A percentile compares a stretch with the other conserved stretches of the same genome.
These are phyloP conservation scores for Eospalax fontanierii DNA, from an alignment of 2,797 vertebrate species.

Conservation along the genomic window DNA sequence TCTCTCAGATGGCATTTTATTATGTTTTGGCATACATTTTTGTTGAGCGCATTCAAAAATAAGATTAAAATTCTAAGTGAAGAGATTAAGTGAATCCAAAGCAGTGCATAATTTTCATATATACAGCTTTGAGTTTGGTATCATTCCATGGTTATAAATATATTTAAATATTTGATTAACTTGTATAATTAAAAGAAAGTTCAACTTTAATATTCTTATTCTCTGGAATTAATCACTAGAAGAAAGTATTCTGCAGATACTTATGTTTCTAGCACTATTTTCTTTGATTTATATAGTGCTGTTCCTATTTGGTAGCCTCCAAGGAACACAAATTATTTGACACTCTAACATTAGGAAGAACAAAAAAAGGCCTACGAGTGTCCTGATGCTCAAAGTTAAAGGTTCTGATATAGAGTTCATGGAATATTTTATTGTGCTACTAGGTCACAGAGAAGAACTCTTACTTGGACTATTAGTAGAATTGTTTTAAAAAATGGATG, in stretches of 20 bases:
- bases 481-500: background rate
- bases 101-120: background rate
- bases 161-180: slow-evolving; percentile 12
- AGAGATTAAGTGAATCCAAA: background rate
- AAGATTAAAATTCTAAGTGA: background rate
- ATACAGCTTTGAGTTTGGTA: background rate
- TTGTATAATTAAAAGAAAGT: background rate
- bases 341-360: background rate
- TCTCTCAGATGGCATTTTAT: background rate
- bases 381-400: background rate
- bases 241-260: background rate
- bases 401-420: background rate
- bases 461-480: background rate
- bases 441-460: background rate
- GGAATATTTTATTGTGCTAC: background rate
- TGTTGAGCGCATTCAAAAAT: background rate
- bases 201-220: slow-evolving; percentile 10
- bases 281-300: background rate
- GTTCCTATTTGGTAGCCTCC: background rate
- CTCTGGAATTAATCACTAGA: background rate
- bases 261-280: background rate
- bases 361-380: background rate
- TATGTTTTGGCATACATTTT: slow-evolving; percentile 24
- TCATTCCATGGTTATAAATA: background rate
- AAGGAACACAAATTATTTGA: background rate